These are phyloP conservation scores for Panopea generosa DNA, from an alignment of 2,888 invertebrate species.

Conservation along the genomic window DNA sequence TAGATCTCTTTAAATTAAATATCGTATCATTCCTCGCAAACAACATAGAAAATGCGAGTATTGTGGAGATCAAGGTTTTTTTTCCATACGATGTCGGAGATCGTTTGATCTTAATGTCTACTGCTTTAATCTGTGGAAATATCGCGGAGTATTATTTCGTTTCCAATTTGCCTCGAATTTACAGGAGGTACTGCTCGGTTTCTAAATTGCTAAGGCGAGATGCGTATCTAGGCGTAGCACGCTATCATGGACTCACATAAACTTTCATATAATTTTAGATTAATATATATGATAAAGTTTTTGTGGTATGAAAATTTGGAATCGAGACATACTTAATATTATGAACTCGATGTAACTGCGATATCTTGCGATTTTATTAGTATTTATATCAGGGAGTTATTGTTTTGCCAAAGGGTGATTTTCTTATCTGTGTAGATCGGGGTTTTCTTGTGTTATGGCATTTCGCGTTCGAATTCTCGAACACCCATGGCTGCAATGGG, in stretches of 20 bases:
- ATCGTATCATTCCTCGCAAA: too few relatives aligned
- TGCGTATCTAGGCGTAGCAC: constrained; percentile 31
- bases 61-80: background rate
- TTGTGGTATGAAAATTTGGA: constrained; percentile 47
- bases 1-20: too few relatives aligned
- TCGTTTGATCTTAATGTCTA: constrained; percentile 39
- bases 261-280: constrained; percentile 59
- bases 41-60: too few relatives aligned
- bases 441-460: constrained; percentile 16
- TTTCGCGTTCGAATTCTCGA: constrained; percentile 13
- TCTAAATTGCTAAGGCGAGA: constrained; percentile 26
- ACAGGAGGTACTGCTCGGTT: constrained; percentile 37
- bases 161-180: constrained; percentile 43
- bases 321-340: constrained; percentile 48
- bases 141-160: constrained; percentile 39
- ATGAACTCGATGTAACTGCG: constrained; percentile 32
- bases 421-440: constrained; percentile 16
- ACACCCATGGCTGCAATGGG: too few relatives aligned
- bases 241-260: constrained; percentile 36
- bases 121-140: constrained; percentile 37
- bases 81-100: constrained; percentile 29
- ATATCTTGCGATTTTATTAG: constrained; percentile 13
- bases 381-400: constrained; percentile 8
- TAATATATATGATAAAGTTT: constrained; percentile 49
- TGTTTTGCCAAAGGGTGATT: constrained; percentile 16